Percentiles rank a stretch among this genome's conserved stretches.
These are phyloP conservation scores for Brachymystax lenok DNA, from an alignment of 2,797 vertebrate genomes.

Conservation along the genomic window DNA sequence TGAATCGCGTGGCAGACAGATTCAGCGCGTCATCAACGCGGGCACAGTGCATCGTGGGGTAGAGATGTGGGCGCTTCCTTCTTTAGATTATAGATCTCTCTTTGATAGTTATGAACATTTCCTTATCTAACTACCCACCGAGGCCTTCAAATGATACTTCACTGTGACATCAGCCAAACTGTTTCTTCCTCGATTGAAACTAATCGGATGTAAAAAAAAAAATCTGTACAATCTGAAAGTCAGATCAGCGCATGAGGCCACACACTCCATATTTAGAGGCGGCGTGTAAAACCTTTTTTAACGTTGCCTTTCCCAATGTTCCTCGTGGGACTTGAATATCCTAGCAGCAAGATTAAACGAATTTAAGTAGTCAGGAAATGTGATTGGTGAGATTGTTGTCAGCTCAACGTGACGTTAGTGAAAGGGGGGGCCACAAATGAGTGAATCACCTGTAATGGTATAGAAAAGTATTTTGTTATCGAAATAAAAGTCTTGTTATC, in stretches of 20 bases:
- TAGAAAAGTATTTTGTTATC: too few species aligned
- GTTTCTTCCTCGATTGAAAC: neutral
- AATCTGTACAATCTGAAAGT: neutral
- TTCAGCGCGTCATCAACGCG: neutral
- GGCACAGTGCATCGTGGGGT: neutral
- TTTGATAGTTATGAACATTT: neutral
- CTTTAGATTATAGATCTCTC: neutral
- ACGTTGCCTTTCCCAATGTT: slow-evolving; percentile 33
- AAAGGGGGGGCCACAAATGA: too few species aligned
- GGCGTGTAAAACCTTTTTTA: neutral
- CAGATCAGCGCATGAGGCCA: neutral
- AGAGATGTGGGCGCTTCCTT: neutral
- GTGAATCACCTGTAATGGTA: too few species aligned
- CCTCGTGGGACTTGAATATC: slow-evolving; percentile 34
- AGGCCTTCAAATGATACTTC: slow-evolving; percentile 29
- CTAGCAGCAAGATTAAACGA: slow-evolving; percentile 41
- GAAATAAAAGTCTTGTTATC: too few species aligned
- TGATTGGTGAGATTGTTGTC: neutral
- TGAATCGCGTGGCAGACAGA: slow-evolving; percentile 1
- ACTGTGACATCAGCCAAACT: slow-evolving; percentile 12
- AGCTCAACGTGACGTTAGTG: neutral
- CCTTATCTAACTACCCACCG: neutral
- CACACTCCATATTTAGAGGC: neutral
- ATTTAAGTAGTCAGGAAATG: slow-evolving; percentile 48
- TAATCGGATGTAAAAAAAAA: neutral